A percentile compares a stretch with the other conserved stretches of the same genome.
These are phyloP conservation scores for Petrolisthes manimaculis DNA, from an alignment of 2,888 invertebrate genomes.

Conservation along the genomic window DNA sequence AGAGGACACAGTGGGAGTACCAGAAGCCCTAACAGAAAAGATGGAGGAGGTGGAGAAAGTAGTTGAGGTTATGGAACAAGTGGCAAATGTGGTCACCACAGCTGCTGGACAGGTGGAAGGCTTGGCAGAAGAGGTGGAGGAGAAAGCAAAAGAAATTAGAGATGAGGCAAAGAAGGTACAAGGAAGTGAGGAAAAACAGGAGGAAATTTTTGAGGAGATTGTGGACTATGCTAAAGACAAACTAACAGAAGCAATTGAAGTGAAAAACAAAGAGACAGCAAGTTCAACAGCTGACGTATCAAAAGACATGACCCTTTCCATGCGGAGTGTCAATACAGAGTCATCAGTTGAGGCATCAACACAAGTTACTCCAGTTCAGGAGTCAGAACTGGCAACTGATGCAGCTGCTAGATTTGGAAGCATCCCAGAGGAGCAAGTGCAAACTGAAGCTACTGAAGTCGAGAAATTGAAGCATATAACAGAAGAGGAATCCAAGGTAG, in stretches of 20 bases:
- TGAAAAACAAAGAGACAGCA: not conserved
- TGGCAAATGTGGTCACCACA: not conserved
- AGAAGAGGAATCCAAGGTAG: not conserved
- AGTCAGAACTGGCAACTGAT: no score
- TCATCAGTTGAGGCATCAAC: no score
- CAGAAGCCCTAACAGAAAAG: not conserved
- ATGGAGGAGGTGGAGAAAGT: not conserved
- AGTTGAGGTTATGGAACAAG: conserved; percentile 18
- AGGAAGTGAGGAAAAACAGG: conserved; percentile 31
- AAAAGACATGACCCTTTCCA: no score
- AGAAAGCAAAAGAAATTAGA: not conserved
- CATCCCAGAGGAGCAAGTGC: not conserved
- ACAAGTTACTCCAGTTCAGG: no score
- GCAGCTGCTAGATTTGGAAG: no score
- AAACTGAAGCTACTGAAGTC: not conserved
- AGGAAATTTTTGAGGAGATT: conserved; percentile 39
- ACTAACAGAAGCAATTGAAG: not conserved
- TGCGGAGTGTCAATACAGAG: no score
- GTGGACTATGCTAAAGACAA: conserved; percentile 10
- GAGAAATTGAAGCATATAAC: not conserved
- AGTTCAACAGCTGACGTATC: not conserved
- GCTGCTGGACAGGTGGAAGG: conserved; percentile 16
- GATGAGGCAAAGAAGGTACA: conserved; percentile 6
- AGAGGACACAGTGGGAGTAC: conserved; percentile 14
- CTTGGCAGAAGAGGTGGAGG: conserved; percentile 16